Percentiles rank a stretch among this genome's conserved stretches.
Conservation (phyloP, 2,888 invertebrate genomes). For the Myopa testacea region DNA sequence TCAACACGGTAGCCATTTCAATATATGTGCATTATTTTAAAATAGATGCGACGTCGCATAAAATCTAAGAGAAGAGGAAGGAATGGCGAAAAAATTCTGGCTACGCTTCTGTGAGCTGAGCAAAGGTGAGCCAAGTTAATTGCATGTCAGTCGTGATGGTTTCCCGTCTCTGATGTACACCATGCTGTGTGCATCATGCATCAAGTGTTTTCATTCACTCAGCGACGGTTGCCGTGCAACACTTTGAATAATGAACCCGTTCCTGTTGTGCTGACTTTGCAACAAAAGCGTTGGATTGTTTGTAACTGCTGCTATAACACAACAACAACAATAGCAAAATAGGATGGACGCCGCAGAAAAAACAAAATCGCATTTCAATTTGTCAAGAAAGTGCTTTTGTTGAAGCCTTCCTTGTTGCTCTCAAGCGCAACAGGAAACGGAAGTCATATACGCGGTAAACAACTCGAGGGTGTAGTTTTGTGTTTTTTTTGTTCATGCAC, state of each 20-base stretch:
- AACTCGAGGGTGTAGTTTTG: too few species aligned
- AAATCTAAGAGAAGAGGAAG: background rate
- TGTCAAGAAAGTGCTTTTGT: too few species aligned
- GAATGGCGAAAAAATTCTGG: background rate
- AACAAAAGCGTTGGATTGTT: background rate
- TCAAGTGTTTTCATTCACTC: background rate
- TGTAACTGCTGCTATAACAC: background rate
- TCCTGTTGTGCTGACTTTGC: background rate
- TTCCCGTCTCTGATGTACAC: background rate
- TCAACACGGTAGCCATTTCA: background rate
- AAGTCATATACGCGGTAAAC: too few species aligned
- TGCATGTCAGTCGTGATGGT: slow-evolving; percentile 9
- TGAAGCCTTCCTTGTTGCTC: too few species aligned
- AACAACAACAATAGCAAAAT: background rate
- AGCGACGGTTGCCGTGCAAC: background rate
- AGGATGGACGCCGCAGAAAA: background rate
- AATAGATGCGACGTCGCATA: background rate
- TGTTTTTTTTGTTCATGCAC: too few species aligned
- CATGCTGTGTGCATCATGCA: too few species aligned
- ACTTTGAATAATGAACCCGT: slow-evolving; percentile 1
- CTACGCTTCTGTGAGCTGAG: slow-evolving; percentile 10
- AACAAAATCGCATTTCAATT: background rate
- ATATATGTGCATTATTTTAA: background rate
- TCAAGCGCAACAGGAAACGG: too few species aligned
- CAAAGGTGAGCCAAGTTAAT: slow-evolving; percentile 20